Conservation (phyloP, 2,888 invertebrate genomes). For the Ecdyonurus torrentis region DNA sequence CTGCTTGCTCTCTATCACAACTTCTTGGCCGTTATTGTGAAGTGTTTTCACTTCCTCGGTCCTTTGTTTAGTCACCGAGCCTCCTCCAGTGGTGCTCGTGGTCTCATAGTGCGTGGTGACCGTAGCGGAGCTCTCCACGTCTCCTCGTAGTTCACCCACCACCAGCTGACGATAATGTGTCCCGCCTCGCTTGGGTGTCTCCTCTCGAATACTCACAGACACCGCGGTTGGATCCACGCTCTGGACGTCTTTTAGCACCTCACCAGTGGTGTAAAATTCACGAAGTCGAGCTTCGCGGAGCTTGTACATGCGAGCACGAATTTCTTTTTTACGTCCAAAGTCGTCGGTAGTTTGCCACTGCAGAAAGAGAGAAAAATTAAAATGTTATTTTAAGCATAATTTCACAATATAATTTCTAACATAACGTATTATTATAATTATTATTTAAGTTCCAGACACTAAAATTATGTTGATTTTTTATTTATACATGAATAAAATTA, state of each 20-base stretch:
- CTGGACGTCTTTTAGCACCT: conserved; percentile 21
- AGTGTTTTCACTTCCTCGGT: not conserved
- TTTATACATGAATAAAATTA: no score
- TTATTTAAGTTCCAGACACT: not conserved
- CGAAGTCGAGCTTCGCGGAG: conserved; percentile 63
- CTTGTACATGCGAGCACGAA: conserved; percentile 69
- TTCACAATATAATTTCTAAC: not conserved
- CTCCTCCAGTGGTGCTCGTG: not conserved
- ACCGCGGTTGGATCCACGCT: conserved; percentile 14
- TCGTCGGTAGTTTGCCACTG: conserved; percentile 80
- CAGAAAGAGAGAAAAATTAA: conserved; percentile 17
- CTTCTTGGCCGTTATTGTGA: not conserved
- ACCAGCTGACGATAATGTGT: not conserved
- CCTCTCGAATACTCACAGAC: not conserved
- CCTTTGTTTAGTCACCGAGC: not conserved
- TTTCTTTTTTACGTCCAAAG: conserved; percentile 70
- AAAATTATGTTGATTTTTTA: not conserved
- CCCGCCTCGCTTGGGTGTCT: not conserved
- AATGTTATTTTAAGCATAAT: not conserved
- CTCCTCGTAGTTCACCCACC: not conserved
- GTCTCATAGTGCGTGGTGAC: not conserved
- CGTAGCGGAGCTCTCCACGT: not conserved
- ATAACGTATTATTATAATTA: not conserved
- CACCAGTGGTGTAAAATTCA: conserved; percentile 47
- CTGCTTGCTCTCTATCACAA: not conserved